These are phyloP conservation scores for Lasiommata megera DNA, from an alignment of 2,888 invertebrate genomes.

Conservation along the genomic window DNA sequence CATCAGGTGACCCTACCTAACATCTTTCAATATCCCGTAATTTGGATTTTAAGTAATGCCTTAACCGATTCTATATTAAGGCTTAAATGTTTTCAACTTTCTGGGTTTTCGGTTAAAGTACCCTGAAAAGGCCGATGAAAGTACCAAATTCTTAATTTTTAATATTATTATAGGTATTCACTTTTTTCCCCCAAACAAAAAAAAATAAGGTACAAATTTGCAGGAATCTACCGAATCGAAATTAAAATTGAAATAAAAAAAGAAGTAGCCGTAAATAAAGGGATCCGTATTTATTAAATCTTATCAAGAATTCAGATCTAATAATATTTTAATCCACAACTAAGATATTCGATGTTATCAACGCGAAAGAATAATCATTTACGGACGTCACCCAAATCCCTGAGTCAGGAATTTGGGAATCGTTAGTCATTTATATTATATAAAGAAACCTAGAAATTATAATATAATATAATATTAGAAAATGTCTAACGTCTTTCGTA, in stretches of 20 bases:
- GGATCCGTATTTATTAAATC: neutral
- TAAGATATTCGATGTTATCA: constrained; percentile 23
- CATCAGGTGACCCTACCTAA: too few relatives aligned
- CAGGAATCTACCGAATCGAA: neutral
- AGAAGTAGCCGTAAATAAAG: neutral
- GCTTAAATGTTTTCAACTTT: too few relatives aligned
- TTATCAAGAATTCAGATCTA: constrained; percentile 17
- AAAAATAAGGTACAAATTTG: too few relatives aligned
- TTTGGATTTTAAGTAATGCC: too few relatives aligned
- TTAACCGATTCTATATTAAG: too few relatives aligned
- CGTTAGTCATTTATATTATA: constrained; percentile 9
- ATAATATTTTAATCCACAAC: constrained; percentile 22
- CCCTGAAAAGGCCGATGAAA: too few relatives aligned
- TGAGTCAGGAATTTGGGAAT: constrained; percentile 8
- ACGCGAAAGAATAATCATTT: constrained; percentile 18
- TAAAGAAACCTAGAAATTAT: neutral
- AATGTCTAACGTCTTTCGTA: neutral
- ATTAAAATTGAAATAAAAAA: neutral
- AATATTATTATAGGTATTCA: too few relatives aligned
- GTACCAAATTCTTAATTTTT: too few relatives aligned
- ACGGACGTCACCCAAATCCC: constrained; percentile 24
- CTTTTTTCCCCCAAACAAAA: too few relatives aligned
- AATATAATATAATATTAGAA: neutral
- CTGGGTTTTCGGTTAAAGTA: too few relatives aligned
- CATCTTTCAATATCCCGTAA: too few relatives aligned